Conservation (phyloP, 1,140 invertebrate species). For the Tetramorium alpestre region DNA sequence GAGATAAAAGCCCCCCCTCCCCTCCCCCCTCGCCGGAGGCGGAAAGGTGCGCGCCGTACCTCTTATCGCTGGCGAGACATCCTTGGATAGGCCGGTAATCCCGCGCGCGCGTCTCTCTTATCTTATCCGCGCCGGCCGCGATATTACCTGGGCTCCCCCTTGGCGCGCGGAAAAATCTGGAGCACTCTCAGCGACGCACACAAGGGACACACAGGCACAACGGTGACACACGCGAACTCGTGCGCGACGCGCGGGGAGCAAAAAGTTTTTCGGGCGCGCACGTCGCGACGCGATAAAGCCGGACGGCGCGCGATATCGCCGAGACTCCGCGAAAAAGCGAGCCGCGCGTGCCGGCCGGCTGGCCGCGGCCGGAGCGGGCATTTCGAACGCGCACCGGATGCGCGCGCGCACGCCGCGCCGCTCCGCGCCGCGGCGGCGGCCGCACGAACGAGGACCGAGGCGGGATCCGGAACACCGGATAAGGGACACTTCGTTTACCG, state of each 20-base stretch:
- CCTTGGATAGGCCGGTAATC: neutral
- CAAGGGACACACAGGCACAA: neutral
- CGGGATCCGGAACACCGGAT: neutral
- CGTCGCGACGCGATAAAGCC: conserved; percentile 43
- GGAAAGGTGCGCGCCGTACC: neutral
- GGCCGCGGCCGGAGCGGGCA: conserved; percentile 39
- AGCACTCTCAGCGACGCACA: conserved; percentile 23
- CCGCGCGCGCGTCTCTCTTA: neutral
- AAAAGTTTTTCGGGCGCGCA: conserved; percentile 14
- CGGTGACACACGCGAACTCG: neutral
- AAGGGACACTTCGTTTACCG: neutral
- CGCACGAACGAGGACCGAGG: neutral
- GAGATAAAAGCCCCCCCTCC: too few relatives aligned
- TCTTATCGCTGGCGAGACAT: conserved; percentile 44
- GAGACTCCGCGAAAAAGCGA: conserved; percentile 55
- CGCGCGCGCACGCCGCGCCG: neutral
- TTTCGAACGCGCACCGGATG: conserved; percentile 50
- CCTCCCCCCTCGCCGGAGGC: too few relatives aligned
- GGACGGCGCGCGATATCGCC: conserved; percentile 35
- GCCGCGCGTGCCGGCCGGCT: conserved; percentile 50
- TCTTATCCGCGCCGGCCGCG: conserved; percentile 30
- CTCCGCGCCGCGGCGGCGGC: neutral
- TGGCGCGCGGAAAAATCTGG: conserved; percentile 28
- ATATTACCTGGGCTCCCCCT: conserved; percentile 5
- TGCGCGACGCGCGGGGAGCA: neutral